Percentiles rank a stretch among this genome's conserved stretches.
Evolutionary conservation across 2,888 invertebrate species (phyloP).

Genomic region (Tholera decimalis): DNA sequence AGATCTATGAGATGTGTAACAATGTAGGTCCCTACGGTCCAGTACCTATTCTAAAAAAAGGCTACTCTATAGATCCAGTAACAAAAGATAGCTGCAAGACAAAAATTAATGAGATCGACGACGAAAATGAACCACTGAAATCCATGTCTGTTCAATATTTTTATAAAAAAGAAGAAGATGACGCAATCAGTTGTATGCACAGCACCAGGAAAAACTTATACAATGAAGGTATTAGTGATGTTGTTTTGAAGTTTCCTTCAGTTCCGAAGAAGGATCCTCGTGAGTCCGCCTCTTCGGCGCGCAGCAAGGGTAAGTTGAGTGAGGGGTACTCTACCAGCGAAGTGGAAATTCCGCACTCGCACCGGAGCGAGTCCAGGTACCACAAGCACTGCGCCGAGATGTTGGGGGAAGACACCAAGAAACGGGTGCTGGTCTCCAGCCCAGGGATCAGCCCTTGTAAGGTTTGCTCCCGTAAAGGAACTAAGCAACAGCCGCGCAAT

Average conservation of each 20-base stretch:
- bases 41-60: slow-evolving; percentile 63
- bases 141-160: slow-evolving; percentile 32
- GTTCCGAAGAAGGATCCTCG: neutral
- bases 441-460: slow-evolving; percentile 16
- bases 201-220: slow-evolving; percentile 72
- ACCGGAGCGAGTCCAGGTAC: slow-evolving; percentile 75
- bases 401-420: neutral
- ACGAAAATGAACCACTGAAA: slow-evolving; percentile 7
- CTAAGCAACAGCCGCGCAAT: slow-evolving; percentile 19
- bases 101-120: slow-evolving; percentile 2
- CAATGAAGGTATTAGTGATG: slow-evolving; percentile 82
- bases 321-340: slow-evolving; percentile 37
- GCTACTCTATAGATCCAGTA: neutral
- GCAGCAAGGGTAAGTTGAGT: slow-evolving; percentile 17
- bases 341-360: slow-evolving; percentile 71
- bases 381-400: slow-evolving; percentile 73
- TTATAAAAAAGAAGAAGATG: slow-evolving; percentile 19
- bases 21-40: slow-evolving; percentile 36
- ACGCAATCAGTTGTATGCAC: neutral
- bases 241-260: slow-evolving; percentile 47
- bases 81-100: slow-evolving; percentile 8
- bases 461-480: slow-evolving; percentile 1
- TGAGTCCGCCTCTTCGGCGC: neutral
- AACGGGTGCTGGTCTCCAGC: neutral
- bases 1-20: slow-evolving; percentile 25